Conservation (phyloP, 2,888 invertebrate genomes). For the Hedya salicella region DNA sequence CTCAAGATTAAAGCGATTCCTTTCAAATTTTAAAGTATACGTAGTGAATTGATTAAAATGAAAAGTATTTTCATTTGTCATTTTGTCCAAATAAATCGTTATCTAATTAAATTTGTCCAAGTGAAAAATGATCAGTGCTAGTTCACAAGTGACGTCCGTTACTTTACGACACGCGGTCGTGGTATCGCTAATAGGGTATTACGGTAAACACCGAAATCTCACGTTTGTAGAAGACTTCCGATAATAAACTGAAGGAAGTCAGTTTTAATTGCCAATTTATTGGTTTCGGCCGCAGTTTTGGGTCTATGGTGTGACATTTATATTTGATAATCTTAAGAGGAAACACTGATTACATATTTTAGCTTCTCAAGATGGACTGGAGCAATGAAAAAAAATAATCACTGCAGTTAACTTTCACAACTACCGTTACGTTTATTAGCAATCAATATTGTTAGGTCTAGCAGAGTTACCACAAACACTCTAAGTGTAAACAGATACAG, state of each 20-base stretch:
- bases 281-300: slow-evolving; percentile 38
- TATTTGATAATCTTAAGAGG: slow-evolving; percentile 32
- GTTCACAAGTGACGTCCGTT: slow-evolving; percentile 44
- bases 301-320: slow-evolving; percentile 35
- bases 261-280: slow-evolving; percentile 48
- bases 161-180: slow-evolving; percentile 49
- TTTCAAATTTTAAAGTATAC: background rate
- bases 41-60: background rate
- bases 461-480: too few species aligned
- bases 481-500: too few species aligned
- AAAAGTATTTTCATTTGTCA: background rate
- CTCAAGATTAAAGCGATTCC: background rate
- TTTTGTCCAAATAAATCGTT: background rate
- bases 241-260: slow-evolving; percentile 50
- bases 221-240: slow-evolving; percentile 61
- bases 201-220: slow-evolving; percentile 57
- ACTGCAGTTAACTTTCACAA: slow-evolving; percentile 4
- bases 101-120: slow-evolving; percentile 12
- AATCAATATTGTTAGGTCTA: too few species aligned
- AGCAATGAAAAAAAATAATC: slow-evolving; percentile 8
- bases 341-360: slow-evolving; percentile 27
- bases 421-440: background rate
- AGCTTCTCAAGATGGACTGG: slow-evolving; percentile 1
- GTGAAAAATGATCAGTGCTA: slow-evolving; percentile 15
- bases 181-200: slow-evolving; percentile 49